phyloP scores from a whole-genome alignment of 2,797 vertebrate genomes.

The Glossophaga mutica region DNA sequence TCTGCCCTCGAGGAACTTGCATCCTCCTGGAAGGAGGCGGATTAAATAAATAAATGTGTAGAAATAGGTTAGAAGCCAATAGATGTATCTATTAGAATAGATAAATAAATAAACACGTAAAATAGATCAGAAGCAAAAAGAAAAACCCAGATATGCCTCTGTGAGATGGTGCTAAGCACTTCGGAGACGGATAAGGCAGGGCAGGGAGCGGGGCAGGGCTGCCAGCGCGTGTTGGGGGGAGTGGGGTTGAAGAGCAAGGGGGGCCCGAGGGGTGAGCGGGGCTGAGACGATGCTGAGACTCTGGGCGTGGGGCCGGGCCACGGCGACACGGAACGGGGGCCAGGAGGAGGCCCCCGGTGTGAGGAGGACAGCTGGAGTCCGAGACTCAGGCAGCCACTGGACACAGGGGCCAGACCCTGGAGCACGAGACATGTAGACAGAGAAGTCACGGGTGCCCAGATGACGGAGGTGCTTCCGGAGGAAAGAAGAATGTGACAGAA shows the following conservation, averaged over 20 bases:
- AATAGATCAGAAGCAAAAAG: neutral
- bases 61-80: neutral
- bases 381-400: too few relatives aligned
- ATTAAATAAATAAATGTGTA: neutral
- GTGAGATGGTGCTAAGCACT: neutral
- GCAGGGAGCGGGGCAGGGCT: neutral
- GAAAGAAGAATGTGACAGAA: too few relatives aligned
- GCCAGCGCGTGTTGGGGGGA: neutral
- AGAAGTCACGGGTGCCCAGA: neutral
- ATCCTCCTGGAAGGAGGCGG: neutral
- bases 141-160: too few relatives aligned
- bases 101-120: neutral
- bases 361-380: neutral
- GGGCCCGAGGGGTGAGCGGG: neutral
- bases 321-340: neutral
- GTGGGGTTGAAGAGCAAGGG: too few relatives aligned
- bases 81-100: too few relatives aligned
- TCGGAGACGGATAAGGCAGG: neutral
- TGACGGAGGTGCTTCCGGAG: neutral
- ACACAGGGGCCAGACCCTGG: too few relatives aligned
- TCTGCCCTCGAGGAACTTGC: neutral
- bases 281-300: neutral
- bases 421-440: fast-evolving
- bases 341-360: neutral
- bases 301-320: neutral